These are phyloP conservation scores for Polydrusus pterygomalis DNA, from an alignment of 2,888 invertebrate species.

Conservation along the genomic window DNA sequence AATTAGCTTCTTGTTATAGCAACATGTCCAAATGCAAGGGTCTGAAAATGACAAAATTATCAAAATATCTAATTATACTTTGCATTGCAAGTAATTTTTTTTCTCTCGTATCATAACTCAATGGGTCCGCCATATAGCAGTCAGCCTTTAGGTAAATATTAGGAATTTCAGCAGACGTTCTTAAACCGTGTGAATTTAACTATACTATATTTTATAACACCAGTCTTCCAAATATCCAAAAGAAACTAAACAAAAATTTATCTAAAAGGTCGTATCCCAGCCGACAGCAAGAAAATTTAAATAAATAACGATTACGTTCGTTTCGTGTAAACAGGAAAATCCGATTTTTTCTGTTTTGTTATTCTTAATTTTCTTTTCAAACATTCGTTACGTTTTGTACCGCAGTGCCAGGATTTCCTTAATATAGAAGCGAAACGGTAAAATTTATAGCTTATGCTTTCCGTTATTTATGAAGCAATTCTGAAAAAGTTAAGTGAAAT, in stretches of 20 bases:
- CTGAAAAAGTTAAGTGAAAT: slow-evolving; percentile 27
- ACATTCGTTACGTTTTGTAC: slow-evolving; percentile 30
- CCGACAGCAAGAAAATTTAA: slow-evolving; percentile 8
- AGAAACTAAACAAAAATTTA: slow-evolving; percentile 3
- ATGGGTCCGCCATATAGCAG: too few relatives aligned
- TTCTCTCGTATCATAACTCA: too few relatives aligned
- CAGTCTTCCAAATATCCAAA: background rate
- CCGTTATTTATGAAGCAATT: slow-evolving; percentile 25
- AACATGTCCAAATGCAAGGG: too few relatives aligned
- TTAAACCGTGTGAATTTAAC: too few relatives aligned
- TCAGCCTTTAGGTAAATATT: too few relatives aligned
- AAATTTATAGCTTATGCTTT: slow-evolving; percentile 25
- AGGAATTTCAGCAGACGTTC: too few relatives aligned
- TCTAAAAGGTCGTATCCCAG: background rate
- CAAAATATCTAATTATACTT: too few relatives aligned
- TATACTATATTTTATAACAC: background rate
- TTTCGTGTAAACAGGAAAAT: slow-evolving; percentile 23
- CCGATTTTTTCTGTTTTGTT: slow-evolving; percentile 27
- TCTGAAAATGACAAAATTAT: too few relatives aligned
- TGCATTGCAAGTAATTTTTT: too few relatives aligned
- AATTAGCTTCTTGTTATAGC: too few relatives aligned
- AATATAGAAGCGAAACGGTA: slow-evolving; percentile 23
- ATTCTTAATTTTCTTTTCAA: slow-evolving; percentile 29
- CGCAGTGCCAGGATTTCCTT: slow-evolving; percentile 29
- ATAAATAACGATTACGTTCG: slow-evolving; percentile 18